phyloP scores from a whole-genome alignment of 2,888 invertebrate genomes.

The Strigamia maritima region DNA sequence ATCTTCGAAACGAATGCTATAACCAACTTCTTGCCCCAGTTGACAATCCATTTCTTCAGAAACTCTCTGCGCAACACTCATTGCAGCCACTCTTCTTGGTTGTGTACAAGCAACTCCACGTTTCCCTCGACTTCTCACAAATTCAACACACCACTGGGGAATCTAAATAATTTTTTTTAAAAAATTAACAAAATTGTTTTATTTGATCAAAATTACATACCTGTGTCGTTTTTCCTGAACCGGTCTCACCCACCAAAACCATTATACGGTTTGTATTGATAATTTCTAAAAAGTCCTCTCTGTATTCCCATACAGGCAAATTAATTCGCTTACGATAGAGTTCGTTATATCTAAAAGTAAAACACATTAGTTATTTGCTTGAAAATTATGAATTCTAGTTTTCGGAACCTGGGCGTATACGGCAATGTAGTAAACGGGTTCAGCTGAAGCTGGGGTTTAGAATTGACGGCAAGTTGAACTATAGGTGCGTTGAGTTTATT shows the following conservation, averaged over 20 bases:
- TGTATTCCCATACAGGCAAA: conserved; percentile 97
- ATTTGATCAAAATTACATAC: conserved; percentile 48
- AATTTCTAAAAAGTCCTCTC: conserved; percentile 89
- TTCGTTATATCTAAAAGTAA: conserved; percentile 66
- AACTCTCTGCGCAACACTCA: conserved; percentile 98
- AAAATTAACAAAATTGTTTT: neutral
- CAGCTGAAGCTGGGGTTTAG: conserved; percentile 52
- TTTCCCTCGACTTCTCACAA: conserved; percentile 63
- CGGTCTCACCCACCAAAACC: conserved; percentile 96
- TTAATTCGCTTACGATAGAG: conserved; percentile 81
- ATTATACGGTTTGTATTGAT: conserved; percentile 91
- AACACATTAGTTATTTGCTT: neutral
- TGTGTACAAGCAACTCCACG: conserved; percentile 94
- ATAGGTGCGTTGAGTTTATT: neutral
- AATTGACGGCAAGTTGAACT: neutral
- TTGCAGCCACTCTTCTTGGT: conserved; percentile 95
- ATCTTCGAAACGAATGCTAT: conserved; percentile 98
- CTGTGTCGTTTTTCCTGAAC: conserved; percentile 99
- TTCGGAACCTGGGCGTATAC: conserved; percentile 70
- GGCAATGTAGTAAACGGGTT: conserved; percentile 80
- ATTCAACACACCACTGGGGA: conserved; percentile 91
- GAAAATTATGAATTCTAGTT: neutral
- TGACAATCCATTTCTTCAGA: conserved; percentile 99
- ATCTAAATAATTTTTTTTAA: conserved; percentile 60
- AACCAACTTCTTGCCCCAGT: conserved; percentile 85